Evolutionary conservation across 2,888 invertebrate genomes (phyloP).

Genomic region (Agrochola lychnidis): DNA sequence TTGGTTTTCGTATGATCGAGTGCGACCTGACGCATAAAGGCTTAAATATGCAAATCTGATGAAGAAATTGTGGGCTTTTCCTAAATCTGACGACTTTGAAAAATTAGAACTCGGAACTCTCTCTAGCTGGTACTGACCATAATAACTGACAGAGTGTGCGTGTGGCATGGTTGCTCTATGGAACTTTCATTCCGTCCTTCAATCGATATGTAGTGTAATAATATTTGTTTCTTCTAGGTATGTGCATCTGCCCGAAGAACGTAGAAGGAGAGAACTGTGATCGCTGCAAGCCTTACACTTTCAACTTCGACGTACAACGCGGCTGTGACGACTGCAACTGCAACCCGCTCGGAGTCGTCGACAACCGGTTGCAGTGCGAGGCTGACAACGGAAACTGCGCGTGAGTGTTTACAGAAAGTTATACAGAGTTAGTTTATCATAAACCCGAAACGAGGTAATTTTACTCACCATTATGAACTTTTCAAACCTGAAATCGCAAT

Average conservation of each 20-base stretch:
- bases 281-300: conserved; percentile 96
- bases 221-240: conserved; percentile 85
- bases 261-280: conserved; percentile 98
- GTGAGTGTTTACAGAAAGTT: conserved; percentile 84
- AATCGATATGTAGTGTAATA: background rate
- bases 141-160: background rate
- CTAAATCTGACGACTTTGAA: no score
- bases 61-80: no score
- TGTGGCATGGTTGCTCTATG: background rate
- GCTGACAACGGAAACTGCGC: conserved; percentile 95
- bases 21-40: no score
- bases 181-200: background rate
- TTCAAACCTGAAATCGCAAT: background rate
- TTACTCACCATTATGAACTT: background rate
- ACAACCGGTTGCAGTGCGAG: conserved; percentile 96
- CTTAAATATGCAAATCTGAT: no score
- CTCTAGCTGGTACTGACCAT: background rate
- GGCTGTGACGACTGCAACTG: conserved; percentile 99
- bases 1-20: no score
- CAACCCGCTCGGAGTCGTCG: conserved; percentile 94
- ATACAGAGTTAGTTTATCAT: background rate
- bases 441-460: background rate
- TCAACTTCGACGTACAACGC: conserved; percentile 97
- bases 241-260: conserved; percentile 97
- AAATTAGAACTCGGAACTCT: no score